Evolutionary conservation across 2,113 vertebrate genomes (phyloP), one percentile per base, ranked within the genome.

Genomic region (Actenoides hombroni): DNA sequence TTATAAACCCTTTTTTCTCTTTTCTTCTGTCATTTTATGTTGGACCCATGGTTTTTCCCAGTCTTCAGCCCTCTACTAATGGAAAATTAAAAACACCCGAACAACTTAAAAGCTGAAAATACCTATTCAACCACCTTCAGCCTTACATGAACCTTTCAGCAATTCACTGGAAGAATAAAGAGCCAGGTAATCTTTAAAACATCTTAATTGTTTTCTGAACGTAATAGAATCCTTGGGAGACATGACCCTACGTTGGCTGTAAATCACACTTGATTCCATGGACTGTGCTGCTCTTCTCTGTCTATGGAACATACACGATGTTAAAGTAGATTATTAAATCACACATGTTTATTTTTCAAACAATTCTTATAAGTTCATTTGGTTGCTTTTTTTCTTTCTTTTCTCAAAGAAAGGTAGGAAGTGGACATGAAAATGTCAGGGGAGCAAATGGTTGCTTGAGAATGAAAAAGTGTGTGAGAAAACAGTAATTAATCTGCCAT

Each of bases 101-200:
- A 14, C 31, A 51, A 5, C n/a, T 90, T 91, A 86, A 87, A 95
- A 94, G 39, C 49, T 82, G 59, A 67, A 95, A 94, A 96, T 77
- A 42, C 28, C 71, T 94, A 70, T 89, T 96, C 59, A 95, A 79
- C 65, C 28, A 83, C 57, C 57, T 91, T 91, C 77, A 87, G 64
- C 88, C 74, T 94, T 70, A 83, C 67, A 77, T 56, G 89, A 96
- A 94, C 79, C 68, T 92, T 95, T 83, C 90, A 87, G 51, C 83
- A 91, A 83, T 93, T 93, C 96, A 88, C 73, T 90, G 76, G 44
- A 91, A 91, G 94, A 95, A 92, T 93, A 95, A 95, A 97, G 78
- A 86, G 77, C 29, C 80, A 90, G 70, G 56, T 67, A 96, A 97
- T 97, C 89, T 95, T 94, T 96, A 96, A 97, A 93, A 56, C 57